A percentile compares a stretch with the other conserved stretches of the same genome.
These are phyloP conservation scores for Paradoxurus hermaphroditus DNA, from an alignment of 2,113 vertebrate species.

Conservation along the genomic window DNA sequence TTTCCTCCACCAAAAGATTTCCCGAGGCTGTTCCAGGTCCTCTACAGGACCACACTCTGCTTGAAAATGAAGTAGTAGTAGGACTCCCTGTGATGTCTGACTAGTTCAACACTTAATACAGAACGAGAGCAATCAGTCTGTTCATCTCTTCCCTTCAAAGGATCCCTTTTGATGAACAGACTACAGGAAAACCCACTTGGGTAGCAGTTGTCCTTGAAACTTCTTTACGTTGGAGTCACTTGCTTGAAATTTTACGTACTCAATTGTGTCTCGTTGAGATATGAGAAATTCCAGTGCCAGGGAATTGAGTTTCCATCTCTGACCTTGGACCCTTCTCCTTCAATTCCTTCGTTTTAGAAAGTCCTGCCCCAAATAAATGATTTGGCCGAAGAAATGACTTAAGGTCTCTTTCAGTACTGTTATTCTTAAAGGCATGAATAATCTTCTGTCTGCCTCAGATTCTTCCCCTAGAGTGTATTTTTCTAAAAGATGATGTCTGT, in stretches of 20 bases:
- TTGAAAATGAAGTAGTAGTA: background rate
- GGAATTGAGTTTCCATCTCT: background rate
- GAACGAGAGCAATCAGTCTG: background rate
- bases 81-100: background rate
- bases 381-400: background rate
- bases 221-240: background rate
- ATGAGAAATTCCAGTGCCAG: background rate
- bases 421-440: background rate
- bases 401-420: background rate
- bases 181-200: background rate
- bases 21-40: background rate
- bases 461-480: background rate
- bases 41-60: background rate
- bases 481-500: slow-evolving; percentile 14
- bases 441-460: background rate
- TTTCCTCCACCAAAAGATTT: background rate
- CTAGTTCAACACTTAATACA: background rate
- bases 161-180: background rate
- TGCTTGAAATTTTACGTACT: background rate
- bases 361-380: background rate
- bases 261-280: background rate
- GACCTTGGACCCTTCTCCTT: background rate
- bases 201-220: background rate
- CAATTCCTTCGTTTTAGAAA: slow-evolving; percentile 4
- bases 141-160: background rate